Conservation (phyloP, 2,888 invertebrate genomes). For the Metellina segmentata region DNA sequence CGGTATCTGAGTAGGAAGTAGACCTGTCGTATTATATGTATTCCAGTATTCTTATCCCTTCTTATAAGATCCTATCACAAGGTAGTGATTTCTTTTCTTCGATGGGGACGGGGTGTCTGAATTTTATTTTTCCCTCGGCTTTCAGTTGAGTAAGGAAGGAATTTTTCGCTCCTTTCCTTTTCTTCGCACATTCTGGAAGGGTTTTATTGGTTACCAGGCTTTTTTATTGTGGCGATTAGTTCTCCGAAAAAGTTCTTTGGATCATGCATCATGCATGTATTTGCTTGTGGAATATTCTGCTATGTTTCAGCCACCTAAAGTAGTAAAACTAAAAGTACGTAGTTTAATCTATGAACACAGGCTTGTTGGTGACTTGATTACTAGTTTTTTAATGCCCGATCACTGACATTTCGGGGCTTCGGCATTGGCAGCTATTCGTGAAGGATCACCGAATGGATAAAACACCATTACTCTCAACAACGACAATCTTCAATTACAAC, state of each 20-base stretch:
- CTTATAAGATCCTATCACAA: slow-evolving; percentile 73
- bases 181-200: background rate
- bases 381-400: too few relatives aligned
- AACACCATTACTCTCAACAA: too few relatives aligned
- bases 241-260: background rate
- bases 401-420: too few relatives aligned
- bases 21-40: slow-evolving; percentile 74
- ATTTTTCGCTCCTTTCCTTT: slow-evolving; percentile 29
- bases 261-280: background rate
- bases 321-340: too few relatives aligned
- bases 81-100: slow-evolving; percentile 68
- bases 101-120: slow-evolving; percentile 26
- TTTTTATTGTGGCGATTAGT: background rate
- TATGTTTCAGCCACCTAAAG: background rate
- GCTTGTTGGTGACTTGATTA: too few relatives aligned
- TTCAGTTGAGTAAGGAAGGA: background rate
- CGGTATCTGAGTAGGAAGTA: background rate
- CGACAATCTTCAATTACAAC: too few relatives aligned
- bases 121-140: slow-evolving; percentile 40
- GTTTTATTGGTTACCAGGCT: background rate
- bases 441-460: too few relatives aligned
- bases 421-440: too few relatives aligned
- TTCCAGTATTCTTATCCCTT: slow-evolving; percentile 66
- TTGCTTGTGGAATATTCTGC: background rate
- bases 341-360: too few relatives aligned